Evolutionary conservation across 2,888 invertebrate genomes (phyloP), one percentile per base, ranked within the genome.

Genomic region (Anoplius nigerrimus): DNA sequence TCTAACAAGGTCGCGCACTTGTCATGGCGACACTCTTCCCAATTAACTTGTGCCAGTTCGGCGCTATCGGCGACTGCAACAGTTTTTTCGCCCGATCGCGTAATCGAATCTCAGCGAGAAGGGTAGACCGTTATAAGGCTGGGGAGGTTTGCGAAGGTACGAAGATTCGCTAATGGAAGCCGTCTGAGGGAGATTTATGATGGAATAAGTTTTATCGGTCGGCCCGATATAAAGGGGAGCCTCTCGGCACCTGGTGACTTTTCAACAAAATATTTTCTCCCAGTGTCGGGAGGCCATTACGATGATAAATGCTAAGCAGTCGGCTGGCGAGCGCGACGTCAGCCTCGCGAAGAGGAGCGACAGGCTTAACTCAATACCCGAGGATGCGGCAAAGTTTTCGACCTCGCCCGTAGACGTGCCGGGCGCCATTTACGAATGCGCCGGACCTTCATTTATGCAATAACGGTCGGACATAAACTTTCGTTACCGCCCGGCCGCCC

Each of bases 91-190:
- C 27, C 59, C 59, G 46, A 43, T 59, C 24, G 64, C 51, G 65
- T 68, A 54, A 68, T 68, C 60, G 55, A 68, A 55, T 59, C 51
- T 68, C 43, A 45, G 51, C 27, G 43, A 11, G 24, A 11, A 34
- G 8, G 2, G 34, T 34, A 34, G 34, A 34, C 34, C 11, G 34
- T 6, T n/a, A n/a, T n/a, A 6, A 34, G 34, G 24, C n/a, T 22
- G 53, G 51, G 56, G 16, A 42, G 43, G 20, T 20, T 43, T 15
- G 43, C n/a, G 34, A n/a, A 18, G 21, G 27, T 18, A 53, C 34
- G 53, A 52, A 42, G 55, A 68, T 59, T 68, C 60, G 64, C 60
- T 68, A 68, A 68, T 68, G 64, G 59, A 68, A 65, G 64, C 43
- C 59, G 65, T 60, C 68, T 34, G 54, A 42, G 62, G 16, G 27